Conservation (phyloP, 2,888 invertebrate genomes). For the Agonopterix arenella region DNA sequence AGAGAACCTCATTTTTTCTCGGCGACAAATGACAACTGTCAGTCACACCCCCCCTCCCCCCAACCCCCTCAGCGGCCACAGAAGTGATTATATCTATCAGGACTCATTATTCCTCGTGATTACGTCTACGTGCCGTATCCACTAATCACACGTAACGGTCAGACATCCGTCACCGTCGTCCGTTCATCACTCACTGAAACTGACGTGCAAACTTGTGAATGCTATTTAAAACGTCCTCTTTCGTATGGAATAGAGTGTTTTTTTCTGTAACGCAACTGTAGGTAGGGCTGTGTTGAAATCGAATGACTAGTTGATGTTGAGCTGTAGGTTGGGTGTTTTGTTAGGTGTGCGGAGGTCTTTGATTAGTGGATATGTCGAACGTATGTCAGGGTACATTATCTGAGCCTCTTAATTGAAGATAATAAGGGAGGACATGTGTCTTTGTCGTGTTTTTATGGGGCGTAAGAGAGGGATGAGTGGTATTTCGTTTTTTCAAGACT, state of each 20-base stretch:
- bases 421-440: conserved; percentile 74
- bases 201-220: conserved; percentile 23
- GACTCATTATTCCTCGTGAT: conserved; percentile 58
- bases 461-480: conserved; percentile 52
- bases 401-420: conserved; percentile 74
- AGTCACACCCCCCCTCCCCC: conserved; percentile 23
- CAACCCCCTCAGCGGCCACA: conserved; percentile 3
- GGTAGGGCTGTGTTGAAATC: conserved; percentile 30
- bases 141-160: conserved; percentile 66
- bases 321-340: conserved; percentile 17
- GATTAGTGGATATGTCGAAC: conserved; percentile 35
- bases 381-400: conserved; percentile 72
- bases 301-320: conserved; percentile 34
- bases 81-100: conserved; percentile 34
- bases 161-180: conserved; percentile 51
- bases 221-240: background rate
- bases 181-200: conserved; percentile 55
- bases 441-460: conserved; percentile 72
- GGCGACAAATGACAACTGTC: conserved; percentile 21
- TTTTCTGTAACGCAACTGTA: conserved; percentile 19
- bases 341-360: conserved; percentile 21
- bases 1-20: background rate
- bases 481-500: conserved; percentile 53
- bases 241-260: conserved; percentile 21
- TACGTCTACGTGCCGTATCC: conserved; percentile 48